Conservation (phyloP, 2,888 invertebrate genomes). For the Tyria jacobaeae region DNA sequence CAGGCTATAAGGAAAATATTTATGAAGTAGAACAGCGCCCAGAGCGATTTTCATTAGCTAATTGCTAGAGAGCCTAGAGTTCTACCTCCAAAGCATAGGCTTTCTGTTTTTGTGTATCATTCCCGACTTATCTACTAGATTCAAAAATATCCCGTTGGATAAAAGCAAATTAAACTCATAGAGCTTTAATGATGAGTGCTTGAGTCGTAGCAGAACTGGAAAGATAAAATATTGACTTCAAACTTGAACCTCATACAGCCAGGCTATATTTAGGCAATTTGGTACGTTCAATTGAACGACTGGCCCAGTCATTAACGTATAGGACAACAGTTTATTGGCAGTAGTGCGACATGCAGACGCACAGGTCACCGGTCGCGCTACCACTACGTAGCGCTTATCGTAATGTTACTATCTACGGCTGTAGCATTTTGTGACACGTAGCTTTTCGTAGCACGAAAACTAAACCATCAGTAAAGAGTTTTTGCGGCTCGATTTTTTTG, state of each 20-base stretch:
- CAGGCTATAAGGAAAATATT: slow-evolving; percentile 84
- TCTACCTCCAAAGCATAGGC: slow-evolving; percentile 32
- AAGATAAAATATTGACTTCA: slow-evolving; percentile 42
- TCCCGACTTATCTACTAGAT: neutral
- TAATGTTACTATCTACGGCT: slow-evolving; percentile 48
- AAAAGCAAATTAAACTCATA: neutral
- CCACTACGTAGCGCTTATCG: slow-evolving; percentile 36
- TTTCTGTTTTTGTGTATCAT: slow-evolving; percentile 18
- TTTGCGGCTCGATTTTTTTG: slow-evolving; percentile 6
- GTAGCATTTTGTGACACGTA: slow-evolving; percentile 45
- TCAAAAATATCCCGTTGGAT: neutral
- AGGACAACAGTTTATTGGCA: slow-evolving; percentile 77
- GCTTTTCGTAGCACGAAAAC: slow-evolving; percentile 29
- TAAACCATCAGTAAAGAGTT: slow-evolving; percentile 9
- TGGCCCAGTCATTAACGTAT: slow-evolving; percentile 76
- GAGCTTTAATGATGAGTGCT: neutral
- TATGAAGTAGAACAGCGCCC: slow-evolving; percentile 77
- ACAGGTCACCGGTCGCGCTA: slow-evolving; percentile 51
- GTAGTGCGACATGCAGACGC: slow-evolving; percentile 54
- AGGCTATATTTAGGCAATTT: slow-evolving; percentile 71
- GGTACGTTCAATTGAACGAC: slow-evolving; percentile 81
- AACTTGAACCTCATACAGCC: slow-evolving; percentile 57
- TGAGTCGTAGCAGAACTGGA: slow-evolving; percentile 3
- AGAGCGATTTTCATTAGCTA: slow-evolving; percentile 82
- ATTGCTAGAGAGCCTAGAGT: slow-evolving; percentile 67